Conservation (phyloP, 2,797 vertebrate genomes). For the Argentina silus region DNA sequence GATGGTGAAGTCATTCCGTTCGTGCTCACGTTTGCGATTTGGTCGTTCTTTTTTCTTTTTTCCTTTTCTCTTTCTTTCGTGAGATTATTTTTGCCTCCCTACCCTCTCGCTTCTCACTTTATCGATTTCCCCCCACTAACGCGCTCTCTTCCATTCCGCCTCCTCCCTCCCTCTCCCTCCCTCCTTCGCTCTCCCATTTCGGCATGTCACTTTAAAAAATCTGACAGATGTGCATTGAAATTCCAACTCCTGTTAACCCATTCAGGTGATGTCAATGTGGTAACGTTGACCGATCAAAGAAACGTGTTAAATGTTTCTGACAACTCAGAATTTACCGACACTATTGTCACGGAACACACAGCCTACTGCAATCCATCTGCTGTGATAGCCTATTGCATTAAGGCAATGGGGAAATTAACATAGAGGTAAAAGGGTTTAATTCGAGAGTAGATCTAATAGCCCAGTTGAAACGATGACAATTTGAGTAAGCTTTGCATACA, state of each 20-base stretch:
- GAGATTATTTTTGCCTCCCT: slow-evolving; percentile 56
- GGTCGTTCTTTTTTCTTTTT: slow-evolving; percentile 50
- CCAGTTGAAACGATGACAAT: slow-evolving; percentile 3
- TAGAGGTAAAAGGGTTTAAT: too few relatives aligned
- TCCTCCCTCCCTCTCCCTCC: slow-evolving; percentile 58
- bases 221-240: slow-evolving; percentile 91
- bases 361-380: too few relatives aligned
- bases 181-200: slow-evolving; percentile 59
- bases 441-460: slow-evolving; percentile 46
- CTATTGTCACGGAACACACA: too few relatives aligned
- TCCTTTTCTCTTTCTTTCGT: slow-evolving; percentile 81
- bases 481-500: too few relatives aligned
- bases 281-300: slow-evolving; percentile 27
- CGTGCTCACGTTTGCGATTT: slow-evolving; percentile 38
- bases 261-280: slow-evolving; percentile 61
- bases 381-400: slow-evolving; percentile 39
- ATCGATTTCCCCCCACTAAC: slow-evolving; percentile 9
- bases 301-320: slow-evolving; percentile 53
- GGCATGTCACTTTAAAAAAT: slow-evolving; percentile 85
- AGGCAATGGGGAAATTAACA: too few relatives aligned
- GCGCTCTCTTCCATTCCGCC: slow-evolving; percentile 69
- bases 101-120: background rate
- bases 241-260: slow-evolving; percentile 87
- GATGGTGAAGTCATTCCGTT: background rate
- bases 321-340: slow-evolving; percentile 54